A percentile compares a stretch with the other conserved stretches of the same genome.
Conservation (phyloP, 1,140 invertebrate genomes). For the Lepidurus apus region DNA sequence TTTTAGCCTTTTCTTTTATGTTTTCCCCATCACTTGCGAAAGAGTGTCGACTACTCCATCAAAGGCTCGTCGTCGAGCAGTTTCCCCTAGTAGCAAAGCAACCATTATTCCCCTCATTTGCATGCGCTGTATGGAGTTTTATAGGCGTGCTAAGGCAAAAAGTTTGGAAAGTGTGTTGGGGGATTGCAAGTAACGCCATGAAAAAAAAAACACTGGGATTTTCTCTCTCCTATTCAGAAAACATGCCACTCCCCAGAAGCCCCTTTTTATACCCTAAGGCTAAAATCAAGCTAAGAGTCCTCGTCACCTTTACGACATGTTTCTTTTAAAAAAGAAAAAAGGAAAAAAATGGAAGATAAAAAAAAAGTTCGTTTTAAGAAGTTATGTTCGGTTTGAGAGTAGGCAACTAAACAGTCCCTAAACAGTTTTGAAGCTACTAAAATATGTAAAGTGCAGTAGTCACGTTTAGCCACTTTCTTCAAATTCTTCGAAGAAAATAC, state of each 20-base stretch:
- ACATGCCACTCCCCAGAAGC: background rate
- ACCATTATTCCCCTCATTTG: conserved; percentile 5
- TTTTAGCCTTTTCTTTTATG: background rate
- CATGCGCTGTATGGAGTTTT: background rate
- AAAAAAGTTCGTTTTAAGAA: too few species aligned
- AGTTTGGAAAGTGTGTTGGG: background rate
- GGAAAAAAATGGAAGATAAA: too few species aligned
- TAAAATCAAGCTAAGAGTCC: conserved; percentile 10
- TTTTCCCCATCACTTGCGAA: background rate
- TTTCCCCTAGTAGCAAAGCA: background rate
- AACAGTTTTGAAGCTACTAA: too few species aligned
- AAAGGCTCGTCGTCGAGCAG: background rate
- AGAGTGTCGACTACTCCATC: conserved; percentile 18
- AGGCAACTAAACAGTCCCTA: too few species aligned
- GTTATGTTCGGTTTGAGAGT: too few species aligned
- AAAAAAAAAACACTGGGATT: background rate
- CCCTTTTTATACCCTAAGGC: conserved; percentile 1
- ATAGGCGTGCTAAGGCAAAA: conserved; percentile 13
- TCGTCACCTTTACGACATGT: conserved; percentile 3
- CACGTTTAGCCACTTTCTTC: too few species aligned
- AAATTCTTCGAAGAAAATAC: too few species aligned
- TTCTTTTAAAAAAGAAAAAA: background rate
- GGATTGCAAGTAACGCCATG: background rate
- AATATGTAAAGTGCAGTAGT: too few species aligned
- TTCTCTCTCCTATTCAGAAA: background rate